Base-by-base conservation (phyloP, 1,140 invertebrate genomes). In the Drosophila serrata region DNA sequence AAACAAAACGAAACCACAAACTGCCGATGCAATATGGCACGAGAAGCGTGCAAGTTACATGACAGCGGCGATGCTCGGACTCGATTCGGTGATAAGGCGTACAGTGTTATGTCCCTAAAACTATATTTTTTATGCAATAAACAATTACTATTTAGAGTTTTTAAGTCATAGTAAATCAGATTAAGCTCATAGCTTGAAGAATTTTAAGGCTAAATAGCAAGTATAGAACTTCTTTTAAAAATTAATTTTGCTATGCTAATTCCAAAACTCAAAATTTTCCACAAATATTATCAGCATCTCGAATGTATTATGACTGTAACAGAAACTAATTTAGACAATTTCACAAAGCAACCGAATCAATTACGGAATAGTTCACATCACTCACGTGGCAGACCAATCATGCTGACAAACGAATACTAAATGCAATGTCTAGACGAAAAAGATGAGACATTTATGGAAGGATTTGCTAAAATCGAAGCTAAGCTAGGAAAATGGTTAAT, bases 301-400 rank as follows among this genome's bases (percentile, higher is more conserved):
- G 3, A 40, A 1, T 4, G 13, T 8, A 29, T 40, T 22, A 13
- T n/a, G 17, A 76, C 68, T 73, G 39, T 57, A 46, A 27, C 35
- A 19, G 29, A 55, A 75, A 55, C 51, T 78, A 61, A 53, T 67
- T 77, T 70, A 62, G 17, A 73, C 11, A 60, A 46, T 79, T 84
- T 46, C 33, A 67, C 27, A 29, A 31, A 51, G 39, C 24, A 49
- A 48, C 45, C 24, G 33, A 68, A 69, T 82, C 40, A 79, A 79
- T 73, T 76, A 73, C 59, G 40, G 60, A 62, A 62, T 37, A 37
- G 29, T 73, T 40, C 40, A 69, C 49, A 53, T 69, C 65, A 86
- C 85, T 88, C 64, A 88, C 84, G 84, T 90, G 84, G 84, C 84
- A 87, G 48, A 78, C 80, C 80, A 61, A 87, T 78, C 85, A 88